Evolutionary conservation across 2,797 vertebrate species (phyloP), one percentile per base, ranked within the genome.

Genomic region (Nyctibius grandis): DNA sequence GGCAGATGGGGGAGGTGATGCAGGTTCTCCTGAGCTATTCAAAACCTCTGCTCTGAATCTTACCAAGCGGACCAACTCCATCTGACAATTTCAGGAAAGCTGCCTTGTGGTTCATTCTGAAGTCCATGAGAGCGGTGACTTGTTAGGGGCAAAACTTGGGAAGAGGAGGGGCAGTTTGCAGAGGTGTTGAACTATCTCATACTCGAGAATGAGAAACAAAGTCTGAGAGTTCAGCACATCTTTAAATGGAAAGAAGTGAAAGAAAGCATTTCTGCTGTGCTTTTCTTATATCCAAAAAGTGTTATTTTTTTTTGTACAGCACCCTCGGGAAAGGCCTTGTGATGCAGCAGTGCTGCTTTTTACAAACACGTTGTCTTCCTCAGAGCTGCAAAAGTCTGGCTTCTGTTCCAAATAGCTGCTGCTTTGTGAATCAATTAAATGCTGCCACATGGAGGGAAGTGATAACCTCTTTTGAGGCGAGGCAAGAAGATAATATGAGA

Each of bases 381-480:
- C 63, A 3, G 86, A 75, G 82, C 82, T 89, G 81, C 61, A 44
- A 11, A 9, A 91, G 54, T 4, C 89, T 85, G 87, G 79, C 89
- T 95, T 9, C 59, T 16, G 69, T 51, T 92, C 73, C 93, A 85
- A 81, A 38, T 86, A 85, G 91, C 94, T 93, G 76, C 95, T 95
- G 14, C 87, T 93, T 76, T 93, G 92, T 74, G 88, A 95, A 94
- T 93, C 96, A 90, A 88, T 94, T 93, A 76, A 88, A 72, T 33
- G 44, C 90, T 94, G 95, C 95, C 91, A 69, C 92, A 69, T 91
- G 95, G 89, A 96, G 91, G 83, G 78, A 64, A 36, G 87, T 48
- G 94, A 94, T 95, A 96, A 97, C 96, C 92, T 59, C 86, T 42
- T 86, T 77, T 51, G 91, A 67, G 85, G 76, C 89, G 76, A 83